phyloP scores from a whole-genome alignment of 1,140 invertebrate species.

The Brachionus koreanus region DNA sequence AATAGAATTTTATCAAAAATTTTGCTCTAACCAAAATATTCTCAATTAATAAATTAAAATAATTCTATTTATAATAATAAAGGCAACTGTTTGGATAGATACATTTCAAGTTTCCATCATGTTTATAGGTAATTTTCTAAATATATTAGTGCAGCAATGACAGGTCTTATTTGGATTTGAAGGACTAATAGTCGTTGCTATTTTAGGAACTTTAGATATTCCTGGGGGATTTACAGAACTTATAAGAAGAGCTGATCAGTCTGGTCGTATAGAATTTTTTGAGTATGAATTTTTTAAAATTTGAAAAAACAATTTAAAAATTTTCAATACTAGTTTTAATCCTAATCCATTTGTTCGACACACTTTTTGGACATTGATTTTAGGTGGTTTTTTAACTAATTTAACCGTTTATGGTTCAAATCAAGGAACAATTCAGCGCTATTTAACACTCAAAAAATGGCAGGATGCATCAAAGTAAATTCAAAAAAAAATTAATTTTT shows the following conservation, averaged over 20 bases:
- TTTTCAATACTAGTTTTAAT: no score
- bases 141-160: not conserved
- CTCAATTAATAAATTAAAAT: no score
- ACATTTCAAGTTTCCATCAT: constrained; percentile 80
- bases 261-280: constrained; percentile 39
- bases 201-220: not conserved
- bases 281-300: no score
- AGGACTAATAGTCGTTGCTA: constrained; percentile 63
- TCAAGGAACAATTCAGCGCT: constrained; percentile 87
- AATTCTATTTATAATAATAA: no score
- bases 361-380: constrained; percentile 80
- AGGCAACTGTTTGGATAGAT: constrained; percentile 65
- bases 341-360: constrained; percentile 69
- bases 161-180: not conserved
- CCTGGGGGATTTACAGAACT: constrained; percentile 52
- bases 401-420: constrained; percentile 84
- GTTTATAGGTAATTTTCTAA: constrained; percentile 67
- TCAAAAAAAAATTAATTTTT: not conserved
- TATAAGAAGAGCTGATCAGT: not conserved
- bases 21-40: no score
- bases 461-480: constrained; percentile 48
- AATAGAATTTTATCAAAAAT: no score
- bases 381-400: constrained; percentile 87
- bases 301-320: no score
- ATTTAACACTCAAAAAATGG: constrained; percentile 66